Conservation (phyloP, 1,140 invertebrate genomes). For the Wasmannia auropunctata region DNA sequence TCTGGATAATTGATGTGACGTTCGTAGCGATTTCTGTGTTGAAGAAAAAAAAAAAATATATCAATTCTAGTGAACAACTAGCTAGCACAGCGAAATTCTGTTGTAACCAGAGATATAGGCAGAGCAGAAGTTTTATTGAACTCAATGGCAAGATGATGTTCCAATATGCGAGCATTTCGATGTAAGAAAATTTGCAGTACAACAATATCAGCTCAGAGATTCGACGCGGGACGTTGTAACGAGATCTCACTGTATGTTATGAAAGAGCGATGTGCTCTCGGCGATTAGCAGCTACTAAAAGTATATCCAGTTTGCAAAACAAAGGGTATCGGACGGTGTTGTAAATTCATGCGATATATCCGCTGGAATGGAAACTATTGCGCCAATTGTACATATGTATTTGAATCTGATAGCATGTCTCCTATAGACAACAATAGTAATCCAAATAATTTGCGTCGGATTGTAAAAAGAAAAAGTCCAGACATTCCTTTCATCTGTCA, state of each 20-base stretch:
- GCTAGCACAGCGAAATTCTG: conserved; percentile 33
- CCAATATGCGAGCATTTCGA: conserved; percentile 42
- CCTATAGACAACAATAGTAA: conserved; percentile 26
- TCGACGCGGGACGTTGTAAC: conserved; percentile 42
- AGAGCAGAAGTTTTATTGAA: conserved; percentile 33
- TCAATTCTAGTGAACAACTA: conserved; percentile 33
- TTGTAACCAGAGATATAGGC: conserved; percentile 40
- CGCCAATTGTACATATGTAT: conserved; percentile 43
- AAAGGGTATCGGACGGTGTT: neutral
- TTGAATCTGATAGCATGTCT: conserved; percentile 29
- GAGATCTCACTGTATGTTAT: conserved; percentile 44
- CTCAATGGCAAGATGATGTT: conserved; percentile 28
- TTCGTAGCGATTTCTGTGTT: conserved; percentile 51
- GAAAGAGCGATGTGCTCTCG: conserved; percentile 9
- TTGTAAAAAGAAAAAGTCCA: conserved; percentile 5
- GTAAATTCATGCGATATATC: conserved; percentile 40
- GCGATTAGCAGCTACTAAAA: conserved; percentile 25
- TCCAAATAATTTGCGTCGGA: neutral
- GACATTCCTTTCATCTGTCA: neutral
- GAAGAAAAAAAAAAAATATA: conserved; percentile 3
- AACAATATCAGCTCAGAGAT: conserved; percentile 36
- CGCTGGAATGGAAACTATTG: conserved; percentile 31
- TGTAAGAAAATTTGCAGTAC: conserved; percentile 51
- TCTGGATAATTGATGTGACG: conserved; percentile 40
- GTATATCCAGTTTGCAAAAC: conserved; percentile 17